Conservation (phyloP, 2,113 vertebrate genomes). For the Apteryx mantelli region DNA sequence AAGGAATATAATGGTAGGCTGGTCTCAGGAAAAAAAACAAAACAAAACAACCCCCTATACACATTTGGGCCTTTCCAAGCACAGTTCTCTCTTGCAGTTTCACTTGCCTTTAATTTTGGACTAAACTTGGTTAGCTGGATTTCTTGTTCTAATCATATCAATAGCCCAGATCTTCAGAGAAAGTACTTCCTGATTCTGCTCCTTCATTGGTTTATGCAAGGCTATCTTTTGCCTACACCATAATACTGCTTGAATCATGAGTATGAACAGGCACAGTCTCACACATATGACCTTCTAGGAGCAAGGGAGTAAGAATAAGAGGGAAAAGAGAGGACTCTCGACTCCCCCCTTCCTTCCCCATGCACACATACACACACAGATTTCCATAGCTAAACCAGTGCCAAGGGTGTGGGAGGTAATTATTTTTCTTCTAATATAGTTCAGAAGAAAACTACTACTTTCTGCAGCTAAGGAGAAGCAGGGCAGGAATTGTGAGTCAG, state of each 20-base stretch:
- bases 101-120: not conserved
- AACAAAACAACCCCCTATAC: not conserved
- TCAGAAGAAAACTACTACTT: conserved; percentile 20
- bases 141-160: not conserved
- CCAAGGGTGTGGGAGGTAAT: not conserved
- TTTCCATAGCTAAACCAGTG: not conserved
- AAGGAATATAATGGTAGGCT: not conserved
- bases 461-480: conserved; percentile 10
- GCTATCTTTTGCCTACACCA: not conserved
- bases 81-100: not conserved
- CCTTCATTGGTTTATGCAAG: not conserved
- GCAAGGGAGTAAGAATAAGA: not conserved
- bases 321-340: not conserved
- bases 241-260: not conserved
- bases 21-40: not conserved
- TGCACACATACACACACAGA: not conserved
- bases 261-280: not conserved
- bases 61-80: not conserved
- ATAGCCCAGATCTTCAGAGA: not conserved
- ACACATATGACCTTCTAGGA: not conserved
- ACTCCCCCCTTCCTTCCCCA: not conserved
- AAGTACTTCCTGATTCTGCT: accelerated
- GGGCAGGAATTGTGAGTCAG: conserved; percentile 43
- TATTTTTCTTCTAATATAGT: not conserved
- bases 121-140: not conserved